Conservation (phyloP, 1,140 invertebrate species). For the Prorops nasuta region DNA sequence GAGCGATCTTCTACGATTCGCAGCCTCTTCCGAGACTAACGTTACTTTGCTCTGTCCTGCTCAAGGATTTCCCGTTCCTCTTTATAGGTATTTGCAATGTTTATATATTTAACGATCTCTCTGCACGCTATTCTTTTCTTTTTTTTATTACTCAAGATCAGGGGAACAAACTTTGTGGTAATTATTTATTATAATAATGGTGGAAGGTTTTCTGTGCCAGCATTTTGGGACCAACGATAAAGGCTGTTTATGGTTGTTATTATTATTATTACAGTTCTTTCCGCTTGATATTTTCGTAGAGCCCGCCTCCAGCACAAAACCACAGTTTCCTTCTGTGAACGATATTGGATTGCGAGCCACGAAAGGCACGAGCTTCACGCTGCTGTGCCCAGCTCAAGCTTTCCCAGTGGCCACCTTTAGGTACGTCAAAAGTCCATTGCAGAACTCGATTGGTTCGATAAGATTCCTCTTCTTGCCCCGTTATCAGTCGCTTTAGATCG, state of each 20-base stretch:
- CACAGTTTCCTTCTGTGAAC: slow-evolving; percentile 42
- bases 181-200: too few species aligned
- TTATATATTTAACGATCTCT: too few species aligned
- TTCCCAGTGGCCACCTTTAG: slow-evolving; percentile 66
- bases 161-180: too few species aligned
- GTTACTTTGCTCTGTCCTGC: slow-evolving; percentile 61
- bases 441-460: slow-evolving; percentile 1
- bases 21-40: slow-evolving; percentile 30
- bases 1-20: slow-evolving; percentile 48
- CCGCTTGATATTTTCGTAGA: slow-evolving; percentile 44
- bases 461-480: background rate
- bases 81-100: slow-evolving; percentile 56
- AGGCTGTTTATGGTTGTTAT: too few species aligned
- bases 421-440: slow-evolving; percentile 45
- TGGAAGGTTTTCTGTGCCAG: too few species aligned
- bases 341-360: slow-evolving; percentile 38
- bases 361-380: slow-evolving; percentile 53
- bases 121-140: too few species aligned
- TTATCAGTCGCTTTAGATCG: background rate
- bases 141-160: too few species aligned
- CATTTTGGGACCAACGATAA: too few species aligned
- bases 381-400: slow-evolving; percentile 65
- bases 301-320: slow-evolving; percentile 41
- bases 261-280: too few species aligned
- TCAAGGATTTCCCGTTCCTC: slow-evolving; percentile 61